phyloP scores from a whole-genome alignment of 2,797 vertebrate genomes.

The Rachycentron canadum region DNA sequence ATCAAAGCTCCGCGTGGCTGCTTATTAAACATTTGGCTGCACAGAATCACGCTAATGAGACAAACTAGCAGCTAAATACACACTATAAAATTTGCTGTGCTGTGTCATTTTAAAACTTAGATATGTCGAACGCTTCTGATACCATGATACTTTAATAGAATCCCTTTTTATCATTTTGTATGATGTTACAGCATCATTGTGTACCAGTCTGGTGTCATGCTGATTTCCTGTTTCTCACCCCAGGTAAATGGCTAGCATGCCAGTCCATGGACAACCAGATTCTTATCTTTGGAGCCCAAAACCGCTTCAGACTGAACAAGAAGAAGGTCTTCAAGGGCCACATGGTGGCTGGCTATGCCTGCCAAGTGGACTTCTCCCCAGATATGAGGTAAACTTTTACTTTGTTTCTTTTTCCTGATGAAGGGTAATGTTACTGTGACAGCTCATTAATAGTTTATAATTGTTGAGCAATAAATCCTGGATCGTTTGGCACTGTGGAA shows the following conservation, averaged over 20 bases:
- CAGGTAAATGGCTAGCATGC: slow-evolving; percentile 98
- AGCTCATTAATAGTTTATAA: not conserved
- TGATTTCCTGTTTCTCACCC: slow-evolving; percentile 19
- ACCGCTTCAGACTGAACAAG: slow-evolving; percentile 98
- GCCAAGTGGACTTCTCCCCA: slow-evolving; percentile 99
- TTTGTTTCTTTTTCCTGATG: not conserved
- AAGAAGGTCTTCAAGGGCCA: slow-evolving; percentile 99
- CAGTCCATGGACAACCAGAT: slow-evolving; percentile 99
- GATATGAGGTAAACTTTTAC: slow-evolving; percentile 93
- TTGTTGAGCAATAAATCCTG: not conserved
- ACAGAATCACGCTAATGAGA: slow-evolving; percentile 39
- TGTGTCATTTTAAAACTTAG: not conserved
- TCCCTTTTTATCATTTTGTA: not conserved
- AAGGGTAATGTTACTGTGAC: not conserved
- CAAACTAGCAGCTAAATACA: slow-evolving; percentile 8
- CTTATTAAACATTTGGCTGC: slow-evolving; percentile 34
- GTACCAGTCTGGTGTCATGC: not conserved
- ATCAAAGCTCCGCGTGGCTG: slow-evolving; percentile 2
- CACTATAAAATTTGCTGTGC: slow-evolving; percentile 26
- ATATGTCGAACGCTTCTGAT: not conserved
- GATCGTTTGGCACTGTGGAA: not conserved
- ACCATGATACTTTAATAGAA: not conserved
- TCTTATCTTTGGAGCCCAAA: slow-evolving; percentile 98
- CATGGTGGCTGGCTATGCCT: slow-evolving; percentile 99
- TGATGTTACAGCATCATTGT: not conserved